These are phyloP conservation scores for Casuarius casuarius DNA, from an alignment of 2,113 vertebrate genomes.

Conservation along the genomic window DNA sequence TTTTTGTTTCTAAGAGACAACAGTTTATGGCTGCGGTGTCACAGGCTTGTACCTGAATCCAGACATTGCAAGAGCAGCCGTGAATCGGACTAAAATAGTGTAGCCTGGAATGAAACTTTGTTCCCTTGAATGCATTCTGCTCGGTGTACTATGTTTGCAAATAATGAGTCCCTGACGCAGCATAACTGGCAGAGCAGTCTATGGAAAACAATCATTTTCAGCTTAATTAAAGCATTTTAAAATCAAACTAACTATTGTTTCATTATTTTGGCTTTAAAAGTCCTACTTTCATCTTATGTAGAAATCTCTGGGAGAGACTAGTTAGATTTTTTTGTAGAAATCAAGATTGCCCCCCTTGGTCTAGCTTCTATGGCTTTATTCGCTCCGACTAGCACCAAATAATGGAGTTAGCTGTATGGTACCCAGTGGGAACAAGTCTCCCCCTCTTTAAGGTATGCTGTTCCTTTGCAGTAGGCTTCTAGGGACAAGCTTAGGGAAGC, in stretches of 20 bases:
- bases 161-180: background rate
- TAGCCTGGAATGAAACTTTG: background rate
- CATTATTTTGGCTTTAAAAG: background rate
- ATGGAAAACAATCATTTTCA: constrained; percentile 2
- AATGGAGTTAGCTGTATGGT: background rate
- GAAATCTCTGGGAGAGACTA: background rate
- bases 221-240: constrained; percentile 20
- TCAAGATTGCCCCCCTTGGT: background rate
- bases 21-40: background rate
- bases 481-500: background rate
- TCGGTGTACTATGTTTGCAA: background rate
- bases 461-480: background rate
- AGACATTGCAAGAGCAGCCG: background rate
- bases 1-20: background rate
- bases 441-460: background rate
- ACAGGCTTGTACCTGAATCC: background rate
- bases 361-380: background rate
- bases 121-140: background rate
- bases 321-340: background rate
- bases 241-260: background rate
- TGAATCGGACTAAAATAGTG: background rate
- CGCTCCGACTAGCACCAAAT: background rate
- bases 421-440: background rate
- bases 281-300: background rate
- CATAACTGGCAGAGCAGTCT: background rate